Conservation (phyloP, 2,797 vertebrate genomes). For the Pelochelys cantorii region DNA sequence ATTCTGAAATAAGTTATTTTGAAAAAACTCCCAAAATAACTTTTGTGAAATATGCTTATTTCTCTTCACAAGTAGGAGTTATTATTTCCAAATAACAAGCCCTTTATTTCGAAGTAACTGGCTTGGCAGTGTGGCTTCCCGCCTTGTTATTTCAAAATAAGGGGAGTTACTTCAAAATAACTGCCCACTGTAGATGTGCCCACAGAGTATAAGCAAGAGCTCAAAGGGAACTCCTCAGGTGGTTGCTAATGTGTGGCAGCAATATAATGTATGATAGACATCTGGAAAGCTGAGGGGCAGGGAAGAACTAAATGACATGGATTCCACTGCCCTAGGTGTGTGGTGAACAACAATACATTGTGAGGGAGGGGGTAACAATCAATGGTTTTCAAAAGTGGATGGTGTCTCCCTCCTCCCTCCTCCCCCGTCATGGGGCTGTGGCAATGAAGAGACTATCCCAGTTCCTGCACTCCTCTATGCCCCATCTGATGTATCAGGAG, state of each 20-base stretch:
- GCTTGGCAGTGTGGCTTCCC: no score
- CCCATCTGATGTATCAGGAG: accelerated
- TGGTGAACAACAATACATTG: background rate
- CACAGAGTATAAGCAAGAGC: background rate
- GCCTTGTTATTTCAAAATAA: no score
- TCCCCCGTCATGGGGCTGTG: background rate
- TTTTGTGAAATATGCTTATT: no score
- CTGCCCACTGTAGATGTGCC: no score
- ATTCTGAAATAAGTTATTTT: no score
- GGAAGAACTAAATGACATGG: background rate
- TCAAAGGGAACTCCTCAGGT: background rate
- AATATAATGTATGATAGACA: background rate
- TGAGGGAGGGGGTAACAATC: background rate
- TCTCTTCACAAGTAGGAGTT: no score
- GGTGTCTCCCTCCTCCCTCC: accelerated
- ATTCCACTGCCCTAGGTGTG: background rate
- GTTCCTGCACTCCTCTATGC: accelerated
- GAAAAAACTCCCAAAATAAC: no score
- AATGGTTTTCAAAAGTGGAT: accelerated
- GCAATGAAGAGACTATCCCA: accelerated
- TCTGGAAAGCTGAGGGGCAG: background rate
- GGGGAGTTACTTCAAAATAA: no score
- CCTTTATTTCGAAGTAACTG: no score
- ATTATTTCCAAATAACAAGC: no score
- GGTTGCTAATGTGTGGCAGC: background rate